These are phyloP conservation scores for Gadus chalcogrammus DNA, from an alignment of 2,113 vertebrate species.

Conservation along the genomic window DNA sequence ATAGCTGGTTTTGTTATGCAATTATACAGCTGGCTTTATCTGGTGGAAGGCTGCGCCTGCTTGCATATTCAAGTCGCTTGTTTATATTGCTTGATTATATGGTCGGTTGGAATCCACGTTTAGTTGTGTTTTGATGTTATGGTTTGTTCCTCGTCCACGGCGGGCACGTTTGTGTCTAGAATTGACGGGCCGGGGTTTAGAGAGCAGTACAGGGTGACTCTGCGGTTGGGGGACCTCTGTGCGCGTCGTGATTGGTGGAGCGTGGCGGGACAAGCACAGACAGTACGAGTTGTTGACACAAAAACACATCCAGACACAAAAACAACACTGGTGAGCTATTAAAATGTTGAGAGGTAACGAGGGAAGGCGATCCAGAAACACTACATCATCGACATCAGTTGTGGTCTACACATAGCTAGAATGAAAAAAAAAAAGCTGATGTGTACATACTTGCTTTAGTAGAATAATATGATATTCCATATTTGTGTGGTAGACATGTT, in stretches of 20 bases:
- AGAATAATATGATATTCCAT: background rate
- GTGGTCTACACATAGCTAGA: no score
- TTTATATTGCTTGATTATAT: conserved; percentile 86
- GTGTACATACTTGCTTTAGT: no score
- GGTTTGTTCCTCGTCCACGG: conserved; percentile 67
- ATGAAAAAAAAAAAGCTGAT: no score
- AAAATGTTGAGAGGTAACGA: no score
- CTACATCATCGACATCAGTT: no score
- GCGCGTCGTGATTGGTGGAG: conserved; percentile 27
- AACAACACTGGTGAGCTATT: no score
- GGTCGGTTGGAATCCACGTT: conserved; percentile 70
- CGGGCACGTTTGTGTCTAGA: conserved; percentile 43
- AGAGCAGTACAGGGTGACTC: conserved; percentile 14
- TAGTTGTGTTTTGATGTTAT: conserved; percentile 13
- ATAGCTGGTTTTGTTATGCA: conserved; percentile 52
- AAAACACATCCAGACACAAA: no score
- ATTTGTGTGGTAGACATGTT: conserved; percentile 17
- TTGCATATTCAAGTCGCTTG: conserved; percentile 69
- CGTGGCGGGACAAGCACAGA: background rate
- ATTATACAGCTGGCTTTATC: conserved; percentile 79
- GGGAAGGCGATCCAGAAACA: no score
- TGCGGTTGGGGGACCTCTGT: conserved; percentile 30
- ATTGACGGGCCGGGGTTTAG: conserved; percentile 11
- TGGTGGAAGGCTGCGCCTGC: conserved; percentile 81
- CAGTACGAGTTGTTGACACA: no score